phyloP scores from a whole-genome alignment of 2,888 invertebrate genomes.

The Nebria brevicollis region DNA sequence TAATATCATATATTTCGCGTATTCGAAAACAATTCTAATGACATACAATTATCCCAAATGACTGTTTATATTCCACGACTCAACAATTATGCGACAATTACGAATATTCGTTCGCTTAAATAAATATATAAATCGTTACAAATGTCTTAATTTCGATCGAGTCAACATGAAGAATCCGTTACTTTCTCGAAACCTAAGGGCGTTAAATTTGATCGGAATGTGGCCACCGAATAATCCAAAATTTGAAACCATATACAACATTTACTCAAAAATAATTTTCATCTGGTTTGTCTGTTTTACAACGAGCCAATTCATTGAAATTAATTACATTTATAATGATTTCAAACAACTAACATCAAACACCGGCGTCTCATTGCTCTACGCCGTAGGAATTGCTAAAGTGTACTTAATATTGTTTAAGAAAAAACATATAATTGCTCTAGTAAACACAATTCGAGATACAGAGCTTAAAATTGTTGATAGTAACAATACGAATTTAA shows the following conservation, averaged over 20 bases:
- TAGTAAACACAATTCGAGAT: slow-evolving; percentile 31
- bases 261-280: slow-evolving; percentile 32
- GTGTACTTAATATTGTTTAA: slow-evolving; percentile 36
- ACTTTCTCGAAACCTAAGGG: slow-evolving; percentile 27
- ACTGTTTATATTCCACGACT: neutral
- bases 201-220: slow-evolving; percentile 36
- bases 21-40: neutral
- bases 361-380: slow-evolving; percentile 38
- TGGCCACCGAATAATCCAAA: slow-evolving; percentile 36
- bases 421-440: slow-evolving; percentile 17
- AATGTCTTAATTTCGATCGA: neutral
- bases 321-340: slow-evolving; percentile 36
- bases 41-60: neutral
- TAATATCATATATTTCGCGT: neutral
- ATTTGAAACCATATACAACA: neutral
- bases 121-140: neutral
- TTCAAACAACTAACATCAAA: slow-evolving; percentile 42
- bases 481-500: slow-evolving; percentile 8
- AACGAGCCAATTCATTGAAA: slow-evolving; percentile 42
- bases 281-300: slow-evolving; percentile 37
- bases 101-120: neutral
- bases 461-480: slow-evolving; percentile 28
- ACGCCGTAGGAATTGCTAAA: slow-evolving; percentile 35
- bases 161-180: slow-evolving; percentile 36
- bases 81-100: neutral